Evolutionary conservation across 1,140 invertebrate genomes (phyloP).

Genomic region (Parapsyche elsis): DNA sequence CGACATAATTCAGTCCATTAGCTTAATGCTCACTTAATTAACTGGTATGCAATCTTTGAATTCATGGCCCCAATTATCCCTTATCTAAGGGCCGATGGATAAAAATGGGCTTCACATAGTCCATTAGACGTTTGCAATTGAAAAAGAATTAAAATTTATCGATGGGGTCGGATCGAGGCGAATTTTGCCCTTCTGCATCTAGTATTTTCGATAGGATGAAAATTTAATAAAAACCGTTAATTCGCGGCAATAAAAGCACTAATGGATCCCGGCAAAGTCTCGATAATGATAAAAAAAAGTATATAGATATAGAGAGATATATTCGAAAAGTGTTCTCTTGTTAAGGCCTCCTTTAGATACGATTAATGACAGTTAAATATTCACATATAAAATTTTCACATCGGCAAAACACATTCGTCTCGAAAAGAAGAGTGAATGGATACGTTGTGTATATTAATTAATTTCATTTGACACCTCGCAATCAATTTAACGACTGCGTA

Average conservation of each 20-base stretch:
- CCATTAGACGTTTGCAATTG: slow-evolving; percentile 52
- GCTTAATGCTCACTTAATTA: slow-evolving; percentile 48
- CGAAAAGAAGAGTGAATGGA: background rate
- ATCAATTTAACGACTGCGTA: background rate
- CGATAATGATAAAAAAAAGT: slow-evolving; percentile 44
- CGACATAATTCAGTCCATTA: slow-evolving; percentile 50
- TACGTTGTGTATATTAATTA: background rate
- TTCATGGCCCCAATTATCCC: slow-evolving; percentile 51
- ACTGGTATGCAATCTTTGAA: slow-evolving; percentile 54
- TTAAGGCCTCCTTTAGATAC: slow-evolving; percentile 31
- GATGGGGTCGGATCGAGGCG: slow-evolving; percentile 33
- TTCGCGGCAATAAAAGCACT: slow-evolving; percentile 51
- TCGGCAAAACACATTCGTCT: background rate
- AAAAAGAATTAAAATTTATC: slow-evolving; percentile 56
- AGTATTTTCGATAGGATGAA: slow-evolving; percentile 28
- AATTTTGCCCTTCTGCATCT: background rate
- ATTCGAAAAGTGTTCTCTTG: slow-evolving; percentile 50
- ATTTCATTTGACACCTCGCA: background rate
- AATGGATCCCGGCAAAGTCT: slow-evolving; percentile 44
- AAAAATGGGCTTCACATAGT: slow-evolving; percentile 49
- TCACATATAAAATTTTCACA: slow-evolving; percentile 1
- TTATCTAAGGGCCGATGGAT: slow-evolving; percentile 50
- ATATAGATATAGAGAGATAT: background rate
- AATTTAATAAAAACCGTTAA: slow-evolving; percentile 55
- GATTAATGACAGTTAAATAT: slow-evolving; percentile 44